A percentile compares a stretch with the other conserved stretches of the same genome.
phyloP scores from a whole-genome alignment of 2,888 invertebrate genomes.

The Pyrocoelia pectoralis region DNA sequence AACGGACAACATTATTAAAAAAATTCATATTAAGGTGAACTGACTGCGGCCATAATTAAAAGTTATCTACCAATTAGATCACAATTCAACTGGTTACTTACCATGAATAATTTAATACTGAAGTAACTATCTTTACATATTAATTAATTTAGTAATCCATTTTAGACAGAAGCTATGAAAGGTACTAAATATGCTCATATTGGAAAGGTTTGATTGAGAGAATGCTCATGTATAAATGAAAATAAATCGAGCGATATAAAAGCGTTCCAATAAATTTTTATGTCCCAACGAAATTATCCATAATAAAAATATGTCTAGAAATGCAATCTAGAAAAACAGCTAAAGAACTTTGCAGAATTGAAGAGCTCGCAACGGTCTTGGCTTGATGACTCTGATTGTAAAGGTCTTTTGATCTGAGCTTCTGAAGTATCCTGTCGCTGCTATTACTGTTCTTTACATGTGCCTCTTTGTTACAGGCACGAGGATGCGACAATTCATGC shows the following conservation, averaged over 20 bases:
- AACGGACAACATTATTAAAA: slow-evolving; percentile 1
- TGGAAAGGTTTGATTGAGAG: too few species aligned
- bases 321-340: slow-evolving; percentile 26
- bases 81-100: neutral
- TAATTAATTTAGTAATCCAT: neutral
- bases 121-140: neutral
- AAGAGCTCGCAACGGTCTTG: slow-evolving; percentile 36
- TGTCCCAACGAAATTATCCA: neutral
- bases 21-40: slow-evolving; percentile 1
- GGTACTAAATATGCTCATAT: too few species aligned
- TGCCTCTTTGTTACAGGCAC: slow-evolving; percentile 37
- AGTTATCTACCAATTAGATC: slow-evolving; percentile 7
- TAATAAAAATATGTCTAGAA: slow-evolving; percentile 12
- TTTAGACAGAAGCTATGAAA: too few species aligned
- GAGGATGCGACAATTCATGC: slow-evolving; percentile 30
- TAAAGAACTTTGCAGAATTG: slow-evolving; percentile 26
- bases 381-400: slow-evolving; percentile 41
- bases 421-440: slow-evolving; percentile 40
- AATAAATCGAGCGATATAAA: neutral
- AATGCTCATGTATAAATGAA: neutral
- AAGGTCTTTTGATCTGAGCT: slow-evolving; percentile 41
- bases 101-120: slow-evolving; percentile 6
- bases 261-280: too few species aligned
- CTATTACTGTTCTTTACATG: slow-evolving; percentile 42
- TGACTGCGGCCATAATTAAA: slow-evolving; percentile 2